These are phyloP conservation scores for Pyrgus malvae DNA, from an alignment of 2,888 invertebrate species.

Conservation along the genomic window DNA sequence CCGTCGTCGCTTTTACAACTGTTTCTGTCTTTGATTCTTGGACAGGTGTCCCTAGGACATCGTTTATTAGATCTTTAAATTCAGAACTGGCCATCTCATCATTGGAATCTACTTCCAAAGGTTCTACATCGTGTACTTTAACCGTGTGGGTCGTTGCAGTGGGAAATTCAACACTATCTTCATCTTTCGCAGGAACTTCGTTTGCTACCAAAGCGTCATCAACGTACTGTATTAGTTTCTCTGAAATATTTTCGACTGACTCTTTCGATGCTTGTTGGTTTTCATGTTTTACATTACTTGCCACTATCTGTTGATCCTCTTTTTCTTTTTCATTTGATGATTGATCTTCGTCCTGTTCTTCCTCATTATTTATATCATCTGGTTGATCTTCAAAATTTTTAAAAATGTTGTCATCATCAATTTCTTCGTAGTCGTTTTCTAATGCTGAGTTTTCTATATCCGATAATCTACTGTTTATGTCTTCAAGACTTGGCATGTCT, in stretches of 20 bases:
- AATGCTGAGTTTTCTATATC: neutral
- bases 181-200: constrained; percentile 28
- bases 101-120: neutral
- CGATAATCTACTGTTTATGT: constrained; percentile 15
- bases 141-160: constrained; percentile 11
- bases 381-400: constrained; percentile 29
- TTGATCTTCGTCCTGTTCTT: neutral
- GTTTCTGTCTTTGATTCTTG: neutral
- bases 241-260: neutral
- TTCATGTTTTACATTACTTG: neutral
- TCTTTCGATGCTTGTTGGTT: constrained; percentile 6
- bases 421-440: constrained; percentile 33
- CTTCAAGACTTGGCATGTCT: constrained; percentile 22
- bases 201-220: constrained; percentile 49
- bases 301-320: constrained; percentile 25
- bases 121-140: constrained; percentile 3
- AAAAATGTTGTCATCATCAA: constrained; percentile 33
- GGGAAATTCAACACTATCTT: neutral
- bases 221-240: constrained; percentile 39
- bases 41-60: neutral
- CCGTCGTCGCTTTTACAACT: neutral
- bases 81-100: neutral
- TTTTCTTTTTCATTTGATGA: neutral
- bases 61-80: neutral
- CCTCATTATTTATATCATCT: neutral